Base-by-base conservation (phyloP, 2,113 vertebrate species). In the Siphamia tubifer region DNA sequence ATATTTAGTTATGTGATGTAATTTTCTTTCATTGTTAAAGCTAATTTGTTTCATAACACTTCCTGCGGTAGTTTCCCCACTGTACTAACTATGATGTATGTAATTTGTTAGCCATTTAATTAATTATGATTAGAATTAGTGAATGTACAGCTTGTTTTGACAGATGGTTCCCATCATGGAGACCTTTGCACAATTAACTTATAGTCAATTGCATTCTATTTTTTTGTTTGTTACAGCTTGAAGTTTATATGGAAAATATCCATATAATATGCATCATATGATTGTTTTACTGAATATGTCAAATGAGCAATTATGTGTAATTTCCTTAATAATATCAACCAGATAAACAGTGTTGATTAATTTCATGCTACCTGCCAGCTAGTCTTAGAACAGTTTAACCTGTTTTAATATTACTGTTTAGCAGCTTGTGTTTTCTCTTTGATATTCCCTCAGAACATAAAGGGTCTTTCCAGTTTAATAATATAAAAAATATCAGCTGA, bases 41-140 rank as follows among this genome's bases (percentile, higher is more conserved):
- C 93, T 94, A 93, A 96, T 95, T 95, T 96, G 91, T 94, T 94
- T 95, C 90, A 87, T 94, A 95, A 94, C 93, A 93, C 87, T 94
- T 94, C 90, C 89, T 92, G 92, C 91, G 86, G 90, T 94, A 92
- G 91, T 94, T 92, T 72, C 78, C 92, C 91, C 90, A 87, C 87
- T 51, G 84, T 89, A 75, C 87, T 90, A 91, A 84, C 89, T 90
- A 93, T 95, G 93, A 95, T 96, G 90, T 94, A 95, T 96, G 90
- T 88, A 93, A 93, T 95, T 96, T 96, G 95, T 96, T 97, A 94
- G 93, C 90, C 91, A 90, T 95, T 95, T 93, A 94, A 97, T 96
- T 96, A 96, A 96, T 96, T 96, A 94, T 91, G 94, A 94, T 96
- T 96, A 94, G 87, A 92, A 79, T 92, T 90, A 87, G 84, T 81